Conservation (phyloP, 2,797 vertebrate species). For the Sebastes cheni region DNA sequence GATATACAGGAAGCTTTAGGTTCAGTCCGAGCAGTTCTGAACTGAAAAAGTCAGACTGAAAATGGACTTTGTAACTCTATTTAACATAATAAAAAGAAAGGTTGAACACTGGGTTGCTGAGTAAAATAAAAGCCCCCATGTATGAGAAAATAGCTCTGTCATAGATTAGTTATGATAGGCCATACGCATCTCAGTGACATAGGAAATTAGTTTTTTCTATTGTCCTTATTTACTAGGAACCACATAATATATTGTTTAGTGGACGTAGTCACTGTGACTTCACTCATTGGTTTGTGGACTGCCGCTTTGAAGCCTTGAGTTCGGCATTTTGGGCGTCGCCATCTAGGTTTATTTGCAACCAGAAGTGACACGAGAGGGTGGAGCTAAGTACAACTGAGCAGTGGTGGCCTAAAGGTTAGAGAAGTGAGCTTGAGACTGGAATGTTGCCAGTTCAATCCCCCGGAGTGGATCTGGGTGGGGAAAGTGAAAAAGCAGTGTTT, state of each 20-base stretch:
- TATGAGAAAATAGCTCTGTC: neutral
- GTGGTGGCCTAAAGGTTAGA: too few relatives aligned
- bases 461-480: too few relatives aligned
- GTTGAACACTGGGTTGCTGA: neutral
- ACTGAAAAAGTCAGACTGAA: neutral
- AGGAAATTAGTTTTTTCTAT: neutral
- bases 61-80: neutral
- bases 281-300: too few relatives aligned
- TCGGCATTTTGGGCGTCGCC: too few relatives aligned
- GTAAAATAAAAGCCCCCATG: neutral
- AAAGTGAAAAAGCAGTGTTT: too few relatives aligned
- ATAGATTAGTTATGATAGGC: neutral
- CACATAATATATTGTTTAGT: neutral
- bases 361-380: too few relatives aligned
- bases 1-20: constrained; percentile 29
- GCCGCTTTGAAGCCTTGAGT: too few relatives aligned
- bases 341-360: too few relatives aligned
- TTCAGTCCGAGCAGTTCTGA: constrained; percentile 5
- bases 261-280: too few relatives aligned
- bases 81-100: neutral
- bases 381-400: too few relatives aligned
- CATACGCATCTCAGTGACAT: neutral
- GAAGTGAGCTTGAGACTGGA: too few relatives aligned
- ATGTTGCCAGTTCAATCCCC: too few relatives aligned
- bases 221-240: neutral